Evolutionary conservation across 2,888 invertebrate genomes (phyloP).

Genomic region (Sarcophaga subvicina): DNA sequence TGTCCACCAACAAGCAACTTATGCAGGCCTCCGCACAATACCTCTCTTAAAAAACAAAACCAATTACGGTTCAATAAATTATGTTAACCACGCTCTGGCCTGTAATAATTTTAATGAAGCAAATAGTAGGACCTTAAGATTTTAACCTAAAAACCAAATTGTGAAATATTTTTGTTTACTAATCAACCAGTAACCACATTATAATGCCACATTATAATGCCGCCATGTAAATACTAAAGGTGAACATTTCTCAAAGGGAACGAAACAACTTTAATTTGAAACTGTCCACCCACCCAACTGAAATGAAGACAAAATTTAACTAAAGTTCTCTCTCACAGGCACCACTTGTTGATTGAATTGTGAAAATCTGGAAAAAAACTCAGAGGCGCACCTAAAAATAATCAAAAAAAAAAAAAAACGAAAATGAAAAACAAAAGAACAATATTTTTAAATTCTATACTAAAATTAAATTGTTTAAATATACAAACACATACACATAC

Average conservation of each 20-base stretch:
- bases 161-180: slow-evolving; percentile 37
- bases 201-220: slow-evolving; percentile 16
- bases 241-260: slow-evolving; percentile 12
- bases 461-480: slow-evolving; percentile 32
- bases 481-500: neutral
- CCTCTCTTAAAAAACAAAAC: slow-evolving; percentile 15
- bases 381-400: slow-evolving; percentile 56
- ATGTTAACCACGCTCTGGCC: slow-evolving; percentile 32
- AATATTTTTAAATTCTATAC: neutral
- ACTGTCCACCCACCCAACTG: slow-evolving; percentile 49
- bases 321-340: neutral
- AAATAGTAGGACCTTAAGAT: slow-evolving; percentile 8
- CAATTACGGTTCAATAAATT: slow-evolving; percentile 12
- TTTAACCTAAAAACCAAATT: slow-evolving; percentile 49
- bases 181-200: neutral
- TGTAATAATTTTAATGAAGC: slow-evolving; percentile 17
- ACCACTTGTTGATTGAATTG: slow-evolving; percentile 63
- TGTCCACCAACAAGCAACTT: neutral
- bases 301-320: neutral
- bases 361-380: slow-evolving; percentile 49
- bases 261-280: slow-evolving; percentile 38
- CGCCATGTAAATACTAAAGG: slow-evolving; percentile 4
- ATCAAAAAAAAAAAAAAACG: neutral
- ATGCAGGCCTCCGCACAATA: too few relatives aligned
- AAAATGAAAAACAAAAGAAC: neutral